These are phyloP conservation scores for Platalea minor DNA, from an alignment of 2,797 vertebrate genomes.

Conservation along the genomic window DNA sequence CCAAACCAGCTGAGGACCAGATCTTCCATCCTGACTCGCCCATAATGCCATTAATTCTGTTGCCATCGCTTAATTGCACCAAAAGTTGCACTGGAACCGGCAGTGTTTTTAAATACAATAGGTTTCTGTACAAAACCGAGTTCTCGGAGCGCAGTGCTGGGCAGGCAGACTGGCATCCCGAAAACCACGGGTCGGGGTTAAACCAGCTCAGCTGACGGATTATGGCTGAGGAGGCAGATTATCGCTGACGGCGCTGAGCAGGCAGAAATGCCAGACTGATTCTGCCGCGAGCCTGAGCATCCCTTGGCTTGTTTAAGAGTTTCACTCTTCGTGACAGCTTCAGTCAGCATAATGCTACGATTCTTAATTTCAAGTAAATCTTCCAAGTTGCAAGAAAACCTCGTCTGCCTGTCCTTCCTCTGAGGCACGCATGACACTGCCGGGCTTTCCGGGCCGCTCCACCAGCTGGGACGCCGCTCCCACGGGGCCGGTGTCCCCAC, in stretches of 20 bases:
- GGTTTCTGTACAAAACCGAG: not conserved
- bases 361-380: not conserved
- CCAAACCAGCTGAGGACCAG: not conserved
- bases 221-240: too few species aligned
- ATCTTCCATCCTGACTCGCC: not conserved
- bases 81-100: not conserved
- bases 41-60: fast-evolving
- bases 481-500: not conserved
- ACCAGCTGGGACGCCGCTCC: not conserved
- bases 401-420: fast-evolving
- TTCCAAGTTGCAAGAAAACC: not conserved
- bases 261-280: not conserved
- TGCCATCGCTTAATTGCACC: not conserved
- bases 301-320: not conserved
- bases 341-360: fast-evolving
- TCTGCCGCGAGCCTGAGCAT: not conserved
- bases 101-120: fast-evolving
- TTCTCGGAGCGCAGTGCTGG: not conserved
- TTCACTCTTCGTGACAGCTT: not conserved
- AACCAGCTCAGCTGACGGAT: not conserved
- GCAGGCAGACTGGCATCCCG: not conserved
- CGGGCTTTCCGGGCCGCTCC: fast-evolving
- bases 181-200: fast-evolving
- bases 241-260: not conserved
- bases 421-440: fast-evolving